Evolutionary conservation across 2,888 invertebrate species (phyloP).

Genomic region (Didymodactylos carnosus): DNA sequence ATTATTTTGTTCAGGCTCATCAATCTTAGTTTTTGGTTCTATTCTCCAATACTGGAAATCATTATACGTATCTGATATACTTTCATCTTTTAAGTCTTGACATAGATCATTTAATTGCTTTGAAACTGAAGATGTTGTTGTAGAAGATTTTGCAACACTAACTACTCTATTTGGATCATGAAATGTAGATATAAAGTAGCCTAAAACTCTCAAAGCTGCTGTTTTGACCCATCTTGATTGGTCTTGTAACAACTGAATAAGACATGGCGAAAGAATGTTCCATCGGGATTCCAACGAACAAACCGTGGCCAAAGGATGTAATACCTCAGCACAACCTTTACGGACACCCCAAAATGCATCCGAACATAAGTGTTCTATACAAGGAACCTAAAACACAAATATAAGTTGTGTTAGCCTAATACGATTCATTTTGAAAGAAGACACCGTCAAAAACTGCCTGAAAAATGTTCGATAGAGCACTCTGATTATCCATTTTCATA

Average conservation of each 20-base stretch:
- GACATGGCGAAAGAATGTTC: slow-evolving; percentile 44
- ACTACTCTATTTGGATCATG: no score
- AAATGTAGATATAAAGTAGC: slow-evolving; percentile 60
- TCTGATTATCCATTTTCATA: no score
- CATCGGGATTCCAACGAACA: slow-evolving; percentile 43
- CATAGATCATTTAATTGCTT: neutral
- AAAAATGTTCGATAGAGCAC: no score
- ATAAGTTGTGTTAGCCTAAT: no score
- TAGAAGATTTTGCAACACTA: neutral
- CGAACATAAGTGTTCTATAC: neutral
- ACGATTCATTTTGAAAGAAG: no score
- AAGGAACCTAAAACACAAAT: neutral
- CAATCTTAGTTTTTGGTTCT: no score
- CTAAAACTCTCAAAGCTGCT: slow-evolving; percentile 52
- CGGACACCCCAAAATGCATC: slow-evolving; percentile 54
- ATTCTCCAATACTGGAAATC: neutral
- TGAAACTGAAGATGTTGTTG: neutral
- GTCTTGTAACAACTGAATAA: slow-evolving; percentile 48
- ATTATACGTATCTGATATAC: neutral
- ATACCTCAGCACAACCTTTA: slow-evolving; percentile 54
- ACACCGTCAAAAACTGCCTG: no score
- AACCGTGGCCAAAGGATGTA: slow-evolving; percentile 49
- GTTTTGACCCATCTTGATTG: slow-evolving; percentile 41
- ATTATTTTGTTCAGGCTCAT: no score
- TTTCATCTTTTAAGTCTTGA: neutral